Evolutionary conservation across 2,888 invertebrate genomes (phyloP).

Genomic region (Spatulosminthurus flaviceps): DNA sequence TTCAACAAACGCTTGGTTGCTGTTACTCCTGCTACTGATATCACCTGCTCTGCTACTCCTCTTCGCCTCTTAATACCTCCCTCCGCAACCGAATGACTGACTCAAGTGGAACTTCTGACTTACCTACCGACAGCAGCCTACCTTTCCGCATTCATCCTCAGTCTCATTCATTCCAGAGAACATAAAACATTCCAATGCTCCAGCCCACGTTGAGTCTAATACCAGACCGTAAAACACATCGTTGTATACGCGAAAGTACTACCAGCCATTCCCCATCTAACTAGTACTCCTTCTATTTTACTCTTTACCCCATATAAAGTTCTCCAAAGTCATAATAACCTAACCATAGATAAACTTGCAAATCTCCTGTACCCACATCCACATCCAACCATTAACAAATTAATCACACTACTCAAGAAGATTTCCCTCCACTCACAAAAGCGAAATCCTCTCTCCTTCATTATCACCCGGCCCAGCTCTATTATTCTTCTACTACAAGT

Average conservation of each 20-base stretch:
- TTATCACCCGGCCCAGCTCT: no score
- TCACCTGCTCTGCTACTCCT: slow-evolving; percentile 42
- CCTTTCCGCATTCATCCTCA: slow-evolving; percentile 44
- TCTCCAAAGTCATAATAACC: no score
- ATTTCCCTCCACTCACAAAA: no score
- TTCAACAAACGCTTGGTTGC: slow-evolving; percentile 33
- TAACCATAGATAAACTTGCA: no score
- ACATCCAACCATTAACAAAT: no score
- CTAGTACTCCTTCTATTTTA: no score
- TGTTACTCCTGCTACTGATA: slow-evolving; percentile 22
- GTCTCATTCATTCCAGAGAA: slow-evolving; percentile 46
- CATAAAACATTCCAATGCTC: slow-evolving; percentile 47
- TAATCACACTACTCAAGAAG: no score
- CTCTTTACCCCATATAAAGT: no score
- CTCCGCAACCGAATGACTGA: slow-evolving; percentile 43
- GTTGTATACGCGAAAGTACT: not conserved
- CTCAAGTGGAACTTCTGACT: slow-evolving; percentile 45
- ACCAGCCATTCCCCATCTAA: no score
- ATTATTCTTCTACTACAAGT: no score
- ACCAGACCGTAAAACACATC: not conserved
- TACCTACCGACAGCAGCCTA: slow-evolving; percentile 20
- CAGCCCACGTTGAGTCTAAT: slow-evolving; percentile 19
- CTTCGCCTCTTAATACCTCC: slow-evolving; percentile 35
- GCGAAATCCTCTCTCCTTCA: no score
- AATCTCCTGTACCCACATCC: no score